Percentiles rank a stretch among this genome's conserved stretches.
These are phyloP conservation scores for Pimpla rufipes DNA, from an alignment of 2,888 invertebrate genomes.

Conservation along the genomic window DNA sequence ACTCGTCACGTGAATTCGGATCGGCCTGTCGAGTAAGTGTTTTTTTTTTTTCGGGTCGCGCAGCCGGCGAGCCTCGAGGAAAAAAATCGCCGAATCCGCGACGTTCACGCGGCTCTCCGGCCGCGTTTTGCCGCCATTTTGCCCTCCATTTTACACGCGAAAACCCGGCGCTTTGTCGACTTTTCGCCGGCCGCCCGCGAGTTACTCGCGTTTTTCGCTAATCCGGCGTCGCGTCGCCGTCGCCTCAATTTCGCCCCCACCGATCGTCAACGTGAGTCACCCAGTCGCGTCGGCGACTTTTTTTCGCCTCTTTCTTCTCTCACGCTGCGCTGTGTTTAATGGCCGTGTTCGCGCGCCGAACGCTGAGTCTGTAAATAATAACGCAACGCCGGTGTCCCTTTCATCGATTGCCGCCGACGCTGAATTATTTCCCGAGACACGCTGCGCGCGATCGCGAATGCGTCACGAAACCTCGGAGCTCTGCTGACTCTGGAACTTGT, in stretches of 20 bases:
- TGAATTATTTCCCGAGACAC: no score
- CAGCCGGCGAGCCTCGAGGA: no score
- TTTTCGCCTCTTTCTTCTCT: slow-evolving; percentile 17
- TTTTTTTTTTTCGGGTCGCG: background rate
- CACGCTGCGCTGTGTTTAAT: slow-evolving; percentile 1
- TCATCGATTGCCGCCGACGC: background rate
- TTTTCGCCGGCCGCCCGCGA: slow-evolving; percentile 39
- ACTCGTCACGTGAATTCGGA: slow-evolving; percentile 4
- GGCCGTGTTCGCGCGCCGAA: slow-evolving; percentile 45
- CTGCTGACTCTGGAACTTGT: no score
- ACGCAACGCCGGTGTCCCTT: slow-evolving; percentile 18
- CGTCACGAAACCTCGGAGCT: no score
- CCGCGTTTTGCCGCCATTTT: slow-evolving; percentile 76
- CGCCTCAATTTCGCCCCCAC: background rate
- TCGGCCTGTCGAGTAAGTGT: slow-evolving; percentile 40
- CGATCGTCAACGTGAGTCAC: slow-evolving; percentile 1
- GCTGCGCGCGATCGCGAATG: no score
- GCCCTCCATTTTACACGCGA: slow-evolving; percentile 65
- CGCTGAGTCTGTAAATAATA: slow-evolving; percentile 30
- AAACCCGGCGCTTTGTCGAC: slow-evolving; percentile 35
- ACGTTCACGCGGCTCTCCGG: slow-evolving; percentile 68
- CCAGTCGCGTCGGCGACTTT: background rate
- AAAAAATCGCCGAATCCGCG: slow-evolving; percentile 19
- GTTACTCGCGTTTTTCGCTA: background rate
- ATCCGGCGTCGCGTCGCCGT: background rate